Base-by-base conservation (phyloP, 2,797 vertebrate genomes). In the Darevskia nairensis region DNA sequence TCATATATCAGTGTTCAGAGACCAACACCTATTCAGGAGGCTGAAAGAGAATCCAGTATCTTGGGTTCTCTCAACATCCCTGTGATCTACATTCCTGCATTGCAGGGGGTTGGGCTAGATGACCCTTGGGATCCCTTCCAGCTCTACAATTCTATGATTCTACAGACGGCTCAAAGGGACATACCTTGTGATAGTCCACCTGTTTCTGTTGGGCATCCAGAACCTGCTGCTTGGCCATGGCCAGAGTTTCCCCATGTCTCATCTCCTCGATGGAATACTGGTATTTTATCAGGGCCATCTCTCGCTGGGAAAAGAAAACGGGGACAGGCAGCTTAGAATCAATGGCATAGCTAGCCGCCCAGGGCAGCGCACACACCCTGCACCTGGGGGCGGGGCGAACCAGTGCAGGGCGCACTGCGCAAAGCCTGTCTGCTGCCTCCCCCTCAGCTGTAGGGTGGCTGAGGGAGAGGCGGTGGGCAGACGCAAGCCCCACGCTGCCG, bases 181-280 rank as follows among this genome's bases (percentile, higher is more conserved):
- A 0, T 94, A 98, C 99, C 96, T 88, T 92, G 89, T 98, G 97
- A 27, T 96, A 89, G 44, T 97, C 96, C 88, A 98, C 93, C 84
- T 98, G 96, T 76, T 95, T 91, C 90, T 94, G 92, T 77, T 41
- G 89, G 23, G 88, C 92, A 85, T 94, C 84, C 55, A 96, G 79
- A 0, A 84, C 92, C 74, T 98, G 94, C 75, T 93, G 80, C 44
- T 84, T 94, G 87, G 90, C 89, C 92, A 95, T 92, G 41, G 84
- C 91, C 92, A 86, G 59, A n/a, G 91, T 41, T 90, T 99, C 98
- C 13, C 95, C 94, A 2, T 84, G 74, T 90, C 93, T 96, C 75
- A 98, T 89, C 46, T 96, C 94, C 1, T 98, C 95, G 0, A 96
- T 94, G 76, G 91, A 89, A 77, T 94, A 87, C 7, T 95, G 94